Conservation (phyloP, 2,797 vertebrate genomes). For the Melanogrammus aeglefinus region DNA sequence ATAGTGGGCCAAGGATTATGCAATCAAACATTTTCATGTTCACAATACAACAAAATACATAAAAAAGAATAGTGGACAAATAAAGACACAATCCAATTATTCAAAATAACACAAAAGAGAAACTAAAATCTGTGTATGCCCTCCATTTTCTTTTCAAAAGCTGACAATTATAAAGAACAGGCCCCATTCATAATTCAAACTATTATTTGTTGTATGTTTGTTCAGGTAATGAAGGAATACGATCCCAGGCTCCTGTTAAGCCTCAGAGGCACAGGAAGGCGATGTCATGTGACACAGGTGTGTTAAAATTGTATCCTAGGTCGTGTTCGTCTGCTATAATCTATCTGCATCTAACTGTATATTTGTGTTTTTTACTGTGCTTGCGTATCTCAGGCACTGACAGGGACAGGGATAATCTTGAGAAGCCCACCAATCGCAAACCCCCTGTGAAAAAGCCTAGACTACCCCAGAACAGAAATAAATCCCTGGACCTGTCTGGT, state of each 20-base stretch:
- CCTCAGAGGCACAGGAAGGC: slow-evolving; percentile 84
- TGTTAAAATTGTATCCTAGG: neutral
- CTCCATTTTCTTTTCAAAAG: neutral
- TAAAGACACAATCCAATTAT: neutral
- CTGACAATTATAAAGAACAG: neutral
- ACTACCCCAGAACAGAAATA: slow-evolving; percentile 78
- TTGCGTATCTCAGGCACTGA: slow-evolving; percentile 70
- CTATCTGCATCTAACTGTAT: slow-evolving; percentile 53
- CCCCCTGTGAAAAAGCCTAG: slow-evolving; percentile 78
- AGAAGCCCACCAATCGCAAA: slow-evolving; percentile 77
- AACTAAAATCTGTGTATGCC: neutral
- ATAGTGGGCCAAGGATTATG: neutral
- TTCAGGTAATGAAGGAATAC: slow-evolving; percentile 70
- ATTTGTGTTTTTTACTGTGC: slow-evolving; percentile 57
- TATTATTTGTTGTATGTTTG: neutral
- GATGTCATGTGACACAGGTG: slow-evolving; percentile 82
- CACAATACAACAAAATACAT: neutral
- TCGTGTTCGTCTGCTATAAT: neutral
- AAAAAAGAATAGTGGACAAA: too few relatives aligned
- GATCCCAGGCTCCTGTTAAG: slow-evolving; percentile 80
- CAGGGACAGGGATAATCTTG: slow-evolving; percentile 74
- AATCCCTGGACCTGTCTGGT: slow-evolving; percentile 76
- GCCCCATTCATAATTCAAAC: neutral
- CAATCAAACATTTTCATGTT: neutral
- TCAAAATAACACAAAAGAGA: neutral